phyloP scores from a whole-genome alignment of 2,113 vertebrate genomes.

The Coptodon bakossiorum region DNA sequence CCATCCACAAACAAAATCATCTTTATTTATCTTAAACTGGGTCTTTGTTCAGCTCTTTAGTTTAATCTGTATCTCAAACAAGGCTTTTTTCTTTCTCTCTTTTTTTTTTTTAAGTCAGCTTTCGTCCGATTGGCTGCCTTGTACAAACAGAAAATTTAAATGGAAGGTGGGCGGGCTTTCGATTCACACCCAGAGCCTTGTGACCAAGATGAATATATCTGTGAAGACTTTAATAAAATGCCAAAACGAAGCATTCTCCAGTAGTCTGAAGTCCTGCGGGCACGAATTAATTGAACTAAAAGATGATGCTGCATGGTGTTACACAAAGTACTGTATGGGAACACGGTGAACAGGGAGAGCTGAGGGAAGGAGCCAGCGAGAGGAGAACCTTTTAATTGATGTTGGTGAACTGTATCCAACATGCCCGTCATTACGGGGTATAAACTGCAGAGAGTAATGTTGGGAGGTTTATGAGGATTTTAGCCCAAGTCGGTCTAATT shows the following conservation, averaged over 20 bases:
- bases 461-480: background rate
- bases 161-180: background rate
- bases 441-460: background rate
- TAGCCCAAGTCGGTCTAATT: background rate
- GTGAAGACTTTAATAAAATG: background rate
- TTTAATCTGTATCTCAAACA: background rate
- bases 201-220: background rate
- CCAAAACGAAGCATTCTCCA: background rate
- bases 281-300: background rate
- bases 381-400: background rate
- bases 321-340: background rate
- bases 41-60: background rate
- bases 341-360: background rate
- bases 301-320: background rate
- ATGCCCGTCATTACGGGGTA: rapidly evolving
- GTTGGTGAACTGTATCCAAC: background rate
- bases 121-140: background rate
- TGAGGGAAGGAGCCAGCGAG: background rate
- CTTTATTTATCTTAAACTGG: background rate
- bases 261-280: background rate
- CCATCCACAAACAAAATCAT: background rate
- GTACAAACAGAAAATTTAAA: background rate
- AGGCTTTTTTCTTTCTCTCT: background rate
- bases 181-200: background rate
- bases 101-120: background rate